Evolutionary conservation across 2,888 invertebrate species (phyloP), one percentile per base, ranked within the genome.

Genomic region (Polyploca ridens): DNA sequence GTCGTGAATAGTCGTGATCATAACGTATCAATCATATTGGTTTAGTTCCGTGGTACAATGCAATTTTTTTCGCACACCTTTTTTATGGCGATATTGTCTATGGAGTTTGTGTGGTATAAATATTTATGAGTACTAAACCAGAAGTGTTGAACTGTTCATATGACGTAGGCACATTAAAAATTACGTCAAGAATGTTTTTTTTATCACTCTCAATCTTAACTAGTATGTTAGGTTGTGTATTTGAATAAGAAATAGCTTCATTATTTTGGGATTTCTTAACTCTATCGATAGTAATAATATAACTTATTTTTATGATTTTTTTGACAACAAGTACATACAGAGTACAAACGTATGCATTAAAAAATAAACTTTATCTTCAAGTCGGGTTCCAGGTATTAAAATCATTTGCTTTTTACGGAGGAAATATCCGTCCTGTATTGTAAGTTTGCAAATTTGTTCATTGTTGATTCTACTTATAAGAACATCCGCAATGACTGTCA

Each of bases 91-190:
- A 65, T 49, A 61, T 35, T 33, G 33, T 65, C 13, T 65, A 60
- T 66, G 63, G 69, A 70, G 68, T 68, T 63, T 63, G 57, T 58
- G 3, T 14, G 13, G 46, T 66, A 65, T 65, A 65, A 69, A 75
- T 75, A 74, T 75, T 71, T 66, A 75, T 71, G 65, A 69, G n/a
- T 59, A 57, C 63, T 54, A 69, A 66, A 68, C 69, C 69, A 70
- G 68, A 75, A 75, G 63, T 62, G 54, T 19, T 54, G 19, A 54
- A 54, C 54, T 13, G 41, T 41, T 54, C 10, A 19, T 54, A 54
- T 19, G 54, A 19, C 54, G 54, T 49, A 16, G 16, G 16, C 16
- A 16, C 7, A 7, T 19, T 3, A 1, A 19, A 19, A 19, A 54
- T 16, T 5, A 49, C 4, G 49, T 16, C 5, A 16, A 49, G 49